Evolutionary conservation across 2,113 vertebrate species (phyloP), one percentile per base, ranked within the genome.

Genomic region (Tauraco erythrolophus): DNA sequence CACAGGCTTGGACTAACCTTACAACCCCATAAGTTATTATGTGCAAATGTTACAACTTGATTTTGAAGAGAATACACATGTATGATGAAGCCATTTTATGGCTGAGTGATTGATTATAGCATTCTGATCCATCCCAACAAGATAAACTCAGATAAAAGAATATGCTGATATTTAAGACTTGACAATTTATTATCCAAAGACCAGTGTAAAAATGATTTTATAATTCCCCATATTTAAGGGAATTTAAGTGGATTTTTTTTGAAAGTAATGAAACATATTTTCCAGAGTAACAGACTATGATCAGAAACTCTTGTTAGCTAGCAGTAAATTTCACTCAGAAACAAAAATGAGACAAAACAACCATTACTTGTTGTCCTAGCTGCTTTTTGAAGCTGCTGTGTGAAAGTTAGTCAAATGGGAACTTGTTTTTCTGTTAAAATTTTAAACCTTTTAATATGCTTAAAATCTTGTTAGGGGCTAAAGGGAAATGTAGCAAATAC

Each of bases 111-210:
- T 97, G 96, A 98, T 98, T 97, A 89, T 74, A 93, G 87, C 70
- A 82, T 92, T 92, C 66, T 51, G 85, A 95, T 95, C 92, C 96
- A 95, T 97, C 46, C 39, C 46, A 23, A 97, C 93, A 98, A 98
- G 96, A 98, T 98, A 98, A 97, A 98, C 97, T 97, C 96, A 95
- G 92, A 97, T 97, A 97, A 97, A 98, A 98, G 97, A 98, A 98
- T 96, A 91, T 97, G 78, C 92, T 98, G 93, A 98, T 98, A 98
- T 97, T 98, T 98, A 98, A 96, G 92, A 72, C 84, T 94, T 86
- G 77, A 93, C 77, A 97, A 98, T 98, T 98, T 97, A 95, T 98
- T 98, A 98, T 95, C 84, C 78, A 83, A 97, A 97, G 83, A 96
- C 58, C 91, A 95, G 88, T 96, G 80, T 82, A 95, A 96, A 97